Evolutionary conservation across 2,797 vertebrate genomes (phyloP).

Genomic region (Sebastes glaucus): DNA sequence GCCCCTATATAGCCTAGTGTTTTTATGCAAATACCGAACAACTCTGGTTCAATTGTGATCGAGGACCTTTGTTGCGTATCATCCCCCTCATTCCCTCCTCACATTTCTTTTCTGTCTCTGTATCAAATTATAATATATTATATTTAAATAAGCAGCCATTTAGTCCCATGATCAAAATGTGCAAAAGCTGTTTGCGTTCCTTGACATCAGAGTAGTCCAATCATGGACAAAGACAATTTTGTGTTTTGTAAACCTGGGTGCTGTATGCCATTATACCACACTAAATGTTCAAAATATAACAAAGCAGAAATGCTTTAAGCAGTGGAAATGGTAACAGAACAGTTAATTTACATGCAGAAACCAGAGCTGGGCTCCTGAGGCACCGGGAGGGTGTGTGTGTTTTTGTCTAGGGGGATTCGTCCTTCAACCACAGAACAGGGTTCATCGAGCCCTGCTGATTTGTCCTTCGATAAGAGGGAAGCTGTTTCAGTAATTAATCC

Average conservation of each 20-base stretch:
- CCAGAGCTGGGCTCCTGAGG: neutral
- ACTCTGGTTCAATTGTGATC: neutral
- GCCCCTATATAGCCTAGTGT: no score
- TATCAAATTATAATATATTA: neutral
- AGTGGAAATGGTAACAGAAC: neutral
- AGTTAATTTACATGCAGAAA: neutral
- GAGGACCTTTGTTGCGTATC: no score
- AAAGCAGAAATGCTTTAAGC: neutral
- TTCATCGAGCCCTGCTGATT: constrained; percentile 26
- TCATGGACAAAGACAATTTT: neutral
- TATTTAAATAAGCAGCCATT: neutral
- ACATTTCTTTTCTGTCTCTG: neutral
- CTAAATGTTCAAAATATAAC: neutral
- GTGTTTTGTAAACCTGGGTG: neutral
- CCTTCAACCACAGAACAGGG: constrained; percentile 16
- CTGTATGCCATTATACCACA: neutral
- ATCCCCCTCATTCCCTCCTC: no score
- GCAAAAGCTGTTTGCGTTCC: neutral
- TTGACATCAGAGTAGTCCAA: neutral
- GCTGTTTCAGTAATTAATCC: constrained; percentile 47
- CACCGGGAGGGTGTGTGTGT: neutral
- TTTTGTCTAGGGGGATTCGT: neutral
- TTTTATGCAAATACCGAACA: neutral
- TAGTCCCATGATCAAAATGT: neutral
- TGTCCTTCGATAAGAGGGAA: constrained; percentile 23